A percentile compares a stretch with the other conserved stretches of the same genome.
These are phyloP conservation scores for Corythaeola cristata DNA, from an alignment of 2,113 vertebrate genomes.

Conservation along the genomic window DNA sequence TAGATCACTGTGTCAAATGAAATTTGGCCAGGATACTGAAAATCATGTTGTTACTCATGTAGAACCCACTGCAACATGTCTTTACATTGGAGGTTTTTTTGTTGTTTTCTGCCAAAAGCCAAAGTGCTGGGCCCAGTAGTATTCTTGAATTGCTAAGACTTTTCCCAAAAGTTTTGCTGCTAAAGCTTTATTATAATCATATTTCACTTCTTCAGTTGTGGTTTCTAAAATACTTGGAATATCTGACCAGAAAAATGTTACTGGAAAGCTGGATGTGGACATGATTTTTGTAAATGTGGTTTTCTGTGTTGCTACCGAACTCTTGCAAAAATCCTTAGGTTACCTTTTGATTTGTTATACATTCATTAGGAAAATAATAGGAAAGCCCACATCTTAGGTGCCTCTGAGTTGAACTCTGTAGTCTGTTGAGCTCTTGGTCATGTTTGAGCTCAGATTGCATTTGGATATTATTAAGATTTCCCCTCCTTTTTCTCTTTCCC, in stretches of 20 bases:
- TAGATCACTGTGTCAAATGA: background rate
- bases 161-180: background rate
- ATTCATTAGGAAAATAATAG: background rate
- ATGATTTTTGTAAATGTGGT: background rate
- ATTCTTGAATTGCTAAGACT: background rate
- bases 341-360: background rate
- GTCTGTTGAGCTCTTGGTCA: background rate
- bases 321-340: background rate
- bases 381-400: background rate
- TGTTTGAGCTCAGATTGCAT: background rate
- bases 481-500: background rate
- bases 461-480: background rate
- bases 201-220: background rate
- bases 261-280: background rate
- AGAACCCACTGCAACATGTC: background rate
- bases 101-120: background rate
- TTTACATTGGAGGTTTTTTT: background rate
- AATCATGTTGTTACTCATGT: background rate
- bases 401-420: background rate
- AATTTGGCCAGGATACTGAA: background rate
- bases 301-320: background rate
- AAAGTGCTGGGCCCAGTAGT: background rate
- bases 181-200: background rate
- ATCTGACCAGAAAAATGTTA: background rate
- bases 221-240: background rate